Evolutionary conservation across 1,140 invertebrate genomes (phyloP).

Genomic region (Heliconius hewitsoni): DNA sequence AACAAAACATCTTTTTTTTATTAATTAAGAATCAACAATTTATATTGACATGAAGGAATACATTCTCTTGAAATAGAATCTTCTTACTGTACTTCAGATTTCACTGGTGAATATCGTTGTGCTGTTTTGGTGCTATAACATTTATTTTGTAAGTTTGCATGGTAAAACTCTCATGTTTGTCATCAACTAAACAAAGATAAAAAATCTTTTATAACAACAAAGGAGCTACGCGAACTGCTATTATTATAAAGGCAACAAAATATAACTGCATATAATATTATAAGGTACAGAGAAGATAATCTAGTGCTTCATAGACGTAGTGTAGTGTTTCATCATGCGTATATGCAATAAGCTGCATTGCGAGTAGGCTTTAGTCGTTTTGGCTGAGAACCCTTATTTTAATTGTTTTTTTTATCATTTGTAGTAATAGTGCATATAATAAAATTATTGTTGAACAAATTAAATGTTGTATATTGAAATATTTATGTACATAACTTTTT

Average conservation of each 20-base stretch:
- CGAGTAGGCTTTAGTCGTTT: neutral
- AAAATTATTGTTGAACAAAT: constrained; percentile 64
- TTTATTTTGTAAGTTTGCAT: constrained; percentile 26
- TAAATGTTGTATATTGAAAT: constrained; percentile 71
- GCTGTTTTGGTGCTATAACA: constrained; percentile 42
- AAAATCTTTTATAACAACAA: neutral
- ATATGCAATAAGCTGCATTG: no score
- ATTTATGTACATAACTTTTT: constrained; percentile 75
- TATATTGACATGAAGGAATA: neutral
- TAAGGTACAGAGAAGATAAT: neutral
- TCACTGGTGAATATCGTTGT: constrained; percentile 30
- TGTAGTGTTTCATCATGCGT: neutral
- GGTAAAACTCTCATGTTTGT: neutral
- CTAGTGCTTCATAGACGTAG: neutral
- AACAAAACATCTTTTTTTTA: neutral
- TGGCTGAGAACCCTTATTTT: neutral
- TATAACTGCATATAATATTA: neutral
- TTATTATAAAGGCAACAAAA: neutral
- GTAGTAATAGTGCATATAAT: constrained; percentile 36
- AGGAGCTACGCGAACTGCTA: neutral
- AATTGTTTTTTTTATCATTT: constrained; percentile 26
- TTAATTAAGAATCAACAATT: neutral
- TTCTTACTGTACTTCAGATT: neutral
- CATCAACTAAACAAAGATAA: neutral
- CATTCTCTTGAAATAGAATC: neutral